Percentiles rank a stretch among this genome's conserved stretches.
Conservation (phyloP, 2,888 invertebrate genomes). For the Galeruca laticollis region DNA sequence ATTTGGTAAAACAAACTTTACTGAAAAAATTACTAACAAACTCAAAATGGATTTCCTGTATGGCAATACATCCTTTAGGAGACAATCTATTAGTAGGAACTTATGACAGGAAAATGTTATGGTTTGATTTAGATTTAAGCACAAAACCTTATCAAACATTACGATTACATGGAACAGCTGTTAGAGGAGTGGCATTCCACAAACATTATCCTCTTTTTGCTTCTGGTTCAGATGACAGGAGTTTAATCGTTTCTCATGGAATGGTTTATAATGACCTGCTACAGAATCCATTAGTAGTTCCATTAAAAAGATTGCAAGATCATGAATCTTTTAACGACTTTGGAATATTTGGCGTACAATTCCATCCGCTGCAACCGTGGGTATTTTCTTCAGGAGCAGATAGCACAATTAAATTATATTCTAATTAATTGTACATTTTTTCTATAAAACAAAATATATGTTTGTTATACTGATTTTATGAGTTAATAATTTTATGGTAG, state of each 20-base stretch:
- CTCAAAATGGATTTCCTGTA: slow-evolving; percentile 93
- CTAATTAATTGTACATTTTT: slow-evolving; percentile 64
- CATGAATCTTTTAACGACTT: slow-evolving; percentile 82
- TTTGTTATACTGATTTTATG: not conserved
- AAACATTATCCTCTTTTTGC: slow-evolving; percentile 96
- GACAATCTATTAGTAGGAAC: slow-evolving; percentile 96
- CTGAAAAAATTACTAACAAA: slow-evolving; percentile 91
- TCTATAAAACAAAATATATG: slow-evolving; percentile 17
- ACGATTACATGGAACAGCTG: slow-evolving; percentile 91
- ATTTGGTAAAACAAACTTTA: slow-evolving; percentile 92
- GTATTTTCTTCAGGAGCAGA: slow-evolving; percentile 95
- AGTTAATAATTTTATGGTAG: no score
- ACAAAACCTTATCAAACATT: slow-evolving; percentile 95
- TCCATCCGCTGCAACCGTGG: slow-evolving; percentile 98
- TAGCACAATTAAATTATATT: slow-evolving; percentile 87
- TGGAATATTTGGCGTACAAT: slow-evolving; percentile 88
- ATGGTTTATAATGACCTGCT: slow-evolving; percentile 98
- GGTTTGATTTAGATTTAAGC: slow-evolving; percentile 98
- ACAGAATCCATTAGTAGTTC: slow-evolving; percentile 96
- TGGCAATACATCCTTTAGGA: slow-evolving; percentile 94
- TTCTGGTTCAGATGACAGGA: slow-evolving; percentile 93
- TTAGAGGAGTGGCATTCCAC: slow-evolving; percentile 92
- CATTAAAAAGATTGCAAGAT: slow-evolving; percentile 90
- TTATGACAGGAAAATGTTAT: slow-evolving; percentile 94
- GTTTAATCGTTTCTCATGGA: slow-evolving; percentile 94